phyloP scores from a whole-genome alignment of 2,797 vertebrate species.

The Trematomus bernacchii region DNA sequence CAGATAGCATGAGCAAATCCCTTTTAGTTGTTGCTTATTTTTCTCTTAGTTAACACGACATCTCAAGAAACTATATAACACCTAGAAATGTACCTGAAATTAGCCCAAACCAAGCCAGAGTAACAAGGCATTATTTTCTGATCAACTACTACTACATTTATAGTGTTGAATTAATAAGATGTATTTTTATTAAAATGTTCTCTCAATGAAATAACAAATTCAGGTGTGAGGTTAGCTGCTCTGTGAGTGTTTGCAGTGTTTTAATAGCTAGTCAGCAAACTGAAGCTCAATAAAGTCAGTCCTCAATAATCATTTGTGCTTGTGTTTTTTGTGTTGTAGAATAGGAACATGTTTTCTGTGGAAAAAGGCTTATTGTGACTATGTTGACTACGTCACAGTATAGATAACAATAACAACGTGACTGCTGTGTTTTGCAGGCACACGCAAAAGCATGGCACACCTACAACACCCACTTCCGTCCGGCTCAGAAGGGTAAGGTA shows the following conservation, averaged over 20 bases:
- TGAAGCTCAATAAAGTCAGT: neutral
- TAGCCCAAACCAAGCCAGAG: neutral
- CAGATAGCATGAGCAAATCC: slow-evolving; percentile 19
- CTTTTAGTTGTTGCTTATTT: neutral
- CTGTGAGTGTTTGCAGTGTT: neutral
- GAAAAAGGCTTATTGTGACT: neutral
- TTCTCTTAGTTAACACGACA: neutral
- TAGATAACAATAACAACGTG: slow-evolving; percentile 8
- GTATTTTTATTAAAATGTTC: no score
- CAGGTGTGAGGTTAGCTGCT: neutral
- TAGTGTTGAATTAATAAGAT: neutral
- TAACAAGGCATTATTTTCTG: neutral
- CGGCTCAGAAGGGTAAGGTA: slow-evolving; percentile 88
- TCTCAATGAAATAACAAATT: neutral
- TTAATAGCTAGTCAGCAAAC: neutral
- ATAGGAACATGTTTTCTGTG: neutral
- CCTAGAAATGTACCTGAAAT: neutral
- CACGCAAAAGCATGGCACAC: slow-evolving; percentile 94
- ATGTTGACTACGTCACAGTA: neutral
- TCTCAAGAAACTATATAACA: neutral
- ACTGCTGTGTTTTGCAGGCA: slow-evolving; percentile 86
- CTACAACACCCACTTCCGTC: slow-evolving; percentile 89
- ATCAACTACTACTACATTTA: neutral
- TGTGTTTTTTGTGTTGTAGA: neutral
- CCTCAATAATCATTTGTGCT: neutral